Conservation (phyloP, 1,140 invertebrate species). For the Plutomurus gul region DNA sequence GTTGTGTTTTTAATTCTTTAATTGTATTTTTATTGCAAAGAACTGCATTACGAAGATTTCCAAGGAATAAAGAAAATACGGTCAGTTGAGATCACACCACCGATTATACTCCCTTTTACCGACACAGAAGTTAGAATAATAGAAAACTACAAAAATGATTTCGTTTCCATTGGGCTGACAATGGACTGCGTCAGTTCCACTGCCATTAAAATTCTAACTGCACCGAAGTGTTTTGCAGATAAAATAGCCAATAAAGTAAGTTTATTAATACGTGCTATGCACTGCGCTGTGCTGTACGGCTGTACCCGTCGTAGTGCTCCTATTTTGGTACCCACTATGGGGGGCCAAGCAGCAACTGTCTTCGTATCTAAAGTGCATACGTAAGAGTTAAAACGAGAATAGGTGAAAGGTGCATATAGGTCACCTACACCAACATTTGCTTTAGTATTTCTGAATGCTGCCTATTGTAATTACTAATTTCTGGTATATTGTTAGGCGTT, state of each 20-base stretch:
- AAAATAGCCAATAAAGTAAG: slow-evolving; percentile 52
- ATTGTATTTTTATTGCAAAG: not conserved
- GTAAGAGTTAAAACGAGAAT: too few relatives aligned
- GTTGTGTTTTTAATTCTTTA: not conserved
- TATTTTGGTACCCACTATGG: not conserved
- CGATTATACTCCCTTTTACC: slow-evolving; percentile 56
- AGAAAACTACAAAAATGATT: slow-evolving; percentile 56
- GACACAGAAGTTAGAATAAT: slow-evolving; percentile 58
- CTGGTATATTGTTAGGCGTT: too few relatives aligned
- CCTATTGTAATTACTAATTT: too few relatives aligned
- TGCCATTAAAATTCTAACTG: slow-evolving; percentile 44
- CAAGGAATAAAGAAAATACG: not conserved
- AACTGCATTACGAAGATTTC: not conserved
- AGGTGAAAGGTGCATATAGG: too few relatives aligned
- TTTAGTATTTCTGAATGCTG: too few relatives aligned
- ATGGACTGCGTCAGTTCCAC: slow-evolving; percentile 42
- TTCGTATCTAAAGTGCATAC: too few relatives aligned
- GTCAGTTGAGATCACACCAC: slow-evolving; percentile 54
- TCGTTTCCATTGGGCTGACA: slow-evolving; percentile 57
- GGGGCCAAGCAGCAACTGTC: too few relatives aligned
- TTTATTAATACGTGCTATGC: not conserved
- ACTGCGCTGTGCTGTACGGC: too few relatives aligned
- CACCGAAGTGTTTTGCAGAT: slow-evolving; percentile 55
- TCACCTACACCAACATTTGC: too few relatives aligned
- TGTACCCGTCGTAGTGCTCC: too few relatives aligned